Percentiles rank a stretch among this genome's conserved stretches.
These are phyloP conservation scores for Typhlichthys eigenmanni DNA, from an alignment of 2,797 vertebrate species.

Conservation along the genomic window DNA sequence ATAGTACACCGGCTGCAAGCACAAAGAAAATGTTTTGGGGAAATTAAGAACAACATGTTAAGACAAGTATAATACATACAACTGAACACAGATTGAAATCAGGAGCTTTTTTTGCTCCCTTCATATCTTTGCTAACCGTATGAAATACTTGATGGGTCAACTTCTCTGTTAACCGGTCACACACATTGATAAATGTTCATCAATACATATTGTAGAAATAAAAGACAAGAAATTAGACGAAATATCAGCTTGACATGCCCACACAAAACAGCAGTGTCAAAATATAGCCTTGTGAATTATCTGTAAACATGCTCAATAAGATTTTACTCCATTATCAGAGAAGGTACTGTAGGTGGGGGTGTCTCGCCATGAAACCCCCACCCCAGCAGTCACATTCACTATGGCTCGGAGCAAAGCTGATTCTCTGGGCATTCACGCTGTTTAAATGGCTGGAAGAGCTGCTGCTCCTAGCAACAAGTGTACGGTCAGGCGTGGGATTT, in stretches of 20 bases:
- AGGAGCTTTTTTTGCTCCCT: too few species aligned
- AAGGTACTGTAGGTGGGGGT: conserved; percentile 47
- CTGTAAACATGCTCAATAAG: too few species aligned
- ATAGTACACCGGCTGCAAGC: conserved; percentile 85
- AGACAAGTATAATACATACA: too few species aligned
- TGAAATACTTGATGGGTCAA: too few species aligned
- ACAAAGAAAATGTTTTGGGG: background rate
- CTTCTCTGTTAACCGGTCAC: too few species aligned
- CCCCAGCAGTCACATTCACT: conserved; percentile 67
- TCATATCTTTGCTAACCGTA: too few species aligned
- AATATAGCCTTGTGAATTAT: too few species aligned
- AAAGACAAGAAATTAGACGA: conserved; percentile 12
- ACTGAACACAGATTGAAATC: background rate
- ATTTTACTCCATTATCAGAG: too few species aligned
- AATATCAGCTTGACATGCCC: conserved; percentile 8
- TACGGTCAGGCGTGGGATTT: conserved; percentile 22
- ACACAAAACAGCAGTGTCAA: too few species aligned
- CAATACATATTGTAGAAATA: conserved; percentile 28
- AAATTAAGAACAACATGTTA: too few species aligned
- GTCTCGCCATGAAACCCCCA: conserved; percentile 49
- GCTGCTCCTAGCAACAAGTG: conserved; percentile 32
- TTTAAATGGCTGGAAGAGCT: conserved; percentile 42
- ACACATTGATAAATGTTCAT: conserved; percentile 9
- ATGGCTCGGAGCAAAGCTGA: conserved; percentile 67
- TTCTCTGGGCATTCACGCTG: conserved; percentile 52